Base-by-base conservation (phyloP, 1,140 invertebrate genomes). In the Epicauta chinensis region DNA sequence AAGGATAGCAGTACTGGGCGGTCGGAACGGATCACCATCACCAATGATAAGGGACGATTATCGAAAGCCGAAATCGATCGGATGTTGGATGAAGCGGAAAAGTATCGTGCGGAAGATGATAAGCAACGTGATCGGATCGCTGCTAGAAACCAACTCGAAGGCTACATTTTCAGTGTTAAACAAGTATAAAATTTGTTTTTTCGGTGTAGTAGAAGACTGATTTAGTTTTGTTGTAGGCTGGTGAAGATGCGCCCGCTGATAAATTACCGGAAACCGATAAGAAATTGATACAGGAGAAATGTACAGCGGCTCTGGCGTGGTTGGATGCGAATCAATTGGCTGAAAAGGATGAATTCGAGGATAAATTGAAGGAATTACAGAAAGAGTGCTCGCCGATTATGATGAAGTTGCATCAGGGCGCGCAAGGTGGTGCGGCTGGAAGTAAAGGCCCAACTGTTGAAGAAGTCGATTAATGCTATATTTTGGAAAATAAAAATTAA, bases 41-140 rank as follows among this genome's bases (percentile, higher is more conserved):
- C 88, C 15, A 97, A 97, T 64, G 93, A 97, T 65, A 95, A 94
- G 68, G 91, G 93, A 2, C 81, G 93, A 14, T 74, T 97, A 2
- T 86, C 82, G 15, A 92, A 94, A 66, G 86, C 87, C 16, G 92
- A 97, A 61, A 97, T 97, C 59, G 91, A 96, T 61, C 77, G 84
- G 23, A 97, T 97, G 93, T 76, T 97, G 9, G 70, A 77, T n/a
- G 86, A 88, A 29, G 84, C 86, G 6, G 83, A 87, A 55, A 81
- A 79, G 53, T 87, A 83, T 62, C 81, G 79, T 55, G 72, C 75
- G 14, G 82, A 86, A 64, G 84, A 87, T 60, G 81, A 86, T 30
- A 76, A 76, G 34, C 79, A 82, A 45, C 76, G 74, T 42, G 76
- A 83, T 44, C 76, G 79, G 40, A 81, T 94, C 10, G 66, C 77